phyloP scores from a whole-genome alignment of 2,888 invertebrate genomes.

The Globia sparganii region DNA sequence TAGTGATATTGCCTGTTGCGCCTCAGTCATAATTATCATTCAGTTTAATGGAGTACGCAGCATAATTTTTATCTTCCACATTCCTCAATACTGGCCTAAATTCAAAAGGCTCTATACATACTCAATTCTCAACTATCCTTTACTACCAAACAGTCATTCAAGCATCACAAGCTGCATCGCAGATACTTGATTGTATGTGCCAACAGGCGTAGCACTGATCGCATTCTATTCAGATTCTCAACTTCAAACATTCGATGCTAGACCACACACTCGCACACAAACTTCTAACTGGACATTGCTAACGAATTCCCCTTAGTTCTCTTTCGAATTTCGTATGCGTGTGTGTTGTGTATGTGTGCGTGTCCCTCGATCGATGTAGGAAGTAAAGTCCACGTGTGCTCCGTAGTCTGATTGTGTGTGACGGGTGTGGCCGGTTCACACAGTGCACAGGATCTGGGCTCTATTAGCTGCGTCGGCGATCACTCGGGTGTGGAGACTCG shows the following conservation, averaged over 20 bases:
- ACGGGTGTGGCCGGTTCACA: slow-evolving; percentile 82
- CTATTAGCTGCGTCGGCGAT: slow-evolving; percentile 85
- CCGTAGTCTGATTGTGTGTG: slow-evolving; percentile 51
- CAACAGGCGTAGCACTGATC: slow-evolving; percentile 72
- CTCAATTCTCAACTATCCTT: slow-evolving; percentile 1
- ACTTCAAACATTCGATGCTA: slow-evolving; percentile 21
- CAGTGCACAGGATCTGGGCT: slow-evolving; percentile 89
- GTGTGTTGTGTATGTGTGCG: slow-evolving; percentile 21
- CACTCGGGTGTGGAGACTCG: slow-evolving; percentile 83
- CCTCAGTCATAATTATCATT: neutral
- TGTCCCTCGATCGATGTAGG: slow-evolving; percentile 18
- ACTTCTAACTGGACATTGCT: slow-evolving; percentile 19
- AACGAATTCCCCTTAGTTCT: slow-evolving; percentile 18
- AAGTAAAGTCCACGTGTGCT: slow-evolving; percentile 32
- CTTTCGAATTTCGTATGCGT: slow-evolving; percentile 21
- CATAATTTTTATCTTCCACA: neutral
- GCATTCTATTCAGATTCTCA: slow-evolving; percentile 26
- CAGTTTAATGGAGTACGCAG: neutral
- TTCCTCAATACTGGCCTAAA: neutral
- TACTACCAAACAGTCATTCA: slow-evolving; percentile 58
- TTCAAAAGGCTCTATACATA: neutral
- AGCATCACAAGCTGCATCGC: slow-evolving; percentile 49
- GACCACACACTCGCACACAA: slow-evolving; percentile 25
- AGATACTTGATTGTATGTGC: slow-evolving; percentile 74
- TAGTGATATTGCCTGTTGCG: neutral